These are phyloP conservation scores for Crax fasciolata DNA, from an alignment of 2,797 vertebrate genomes.

Conservation along the genomic window DNA sequence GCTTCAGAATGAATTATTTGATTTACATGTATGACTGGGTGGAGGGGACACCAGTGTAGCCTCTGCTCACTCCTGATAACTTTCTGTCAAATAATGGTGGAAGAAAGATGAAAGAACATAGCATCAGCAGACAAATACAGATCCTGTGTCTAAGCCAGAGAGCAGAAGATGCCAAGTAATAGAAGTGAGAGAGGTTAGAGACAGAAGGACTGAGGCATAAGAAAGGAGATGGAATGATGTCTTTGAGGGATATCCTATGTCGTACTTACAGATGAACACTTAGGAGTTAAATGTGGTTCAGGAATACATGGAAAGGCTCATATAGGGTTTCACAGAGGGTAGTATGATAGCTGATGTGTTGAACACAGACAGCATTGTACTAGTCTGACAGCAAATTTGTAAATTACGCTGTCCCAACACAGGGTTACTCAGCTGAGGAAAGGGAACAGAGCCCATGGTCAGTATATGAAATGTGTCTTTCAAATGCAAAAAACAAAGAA, in stretches of 20 bases:
- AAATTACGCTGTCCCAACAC: not conserved
- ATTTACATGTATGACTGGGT: not conserved
- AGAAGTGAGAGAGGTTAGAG: not conserved
- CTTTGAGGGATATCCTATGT: not conserved
- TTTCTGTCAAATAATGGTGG: not conserved
- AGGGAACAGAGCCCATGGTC: accelerated
- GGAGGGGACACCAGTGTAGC: not conserved
- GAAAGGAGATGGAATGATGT: not conserved
- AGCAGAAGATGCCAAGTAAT: not conserved
- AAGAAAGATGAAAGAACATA: not conserved
- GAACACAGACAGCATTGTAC: not conserved
- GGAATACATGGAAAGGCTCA: not conserved
- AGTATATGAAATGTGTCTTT: not conserved
- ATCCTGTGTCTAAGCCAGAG: not conserved
- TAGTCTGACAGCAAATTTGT: not conserved
- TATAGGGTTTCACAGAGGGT: not conserved
- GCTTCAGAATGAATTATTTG: not conserved
- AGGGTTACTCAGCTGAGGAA: not conserved
- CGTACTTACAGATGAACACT: not conserved
- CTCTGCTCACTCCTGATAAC: not conserved
- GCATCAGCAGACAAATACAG: not conserved
- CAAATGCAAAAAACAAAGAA: not conserved
- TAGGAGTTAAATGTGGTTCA: not conserved
- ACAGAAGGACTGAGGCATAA: not conserved
- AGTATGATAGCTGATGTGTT: not conserved